Percentiles rank a stretch among this genome's conserved stretches.
phyloP scores from a whole-genome alignment of 2,797 vertebrate genomes.

The Eurystomus glaucurus region DNA sequence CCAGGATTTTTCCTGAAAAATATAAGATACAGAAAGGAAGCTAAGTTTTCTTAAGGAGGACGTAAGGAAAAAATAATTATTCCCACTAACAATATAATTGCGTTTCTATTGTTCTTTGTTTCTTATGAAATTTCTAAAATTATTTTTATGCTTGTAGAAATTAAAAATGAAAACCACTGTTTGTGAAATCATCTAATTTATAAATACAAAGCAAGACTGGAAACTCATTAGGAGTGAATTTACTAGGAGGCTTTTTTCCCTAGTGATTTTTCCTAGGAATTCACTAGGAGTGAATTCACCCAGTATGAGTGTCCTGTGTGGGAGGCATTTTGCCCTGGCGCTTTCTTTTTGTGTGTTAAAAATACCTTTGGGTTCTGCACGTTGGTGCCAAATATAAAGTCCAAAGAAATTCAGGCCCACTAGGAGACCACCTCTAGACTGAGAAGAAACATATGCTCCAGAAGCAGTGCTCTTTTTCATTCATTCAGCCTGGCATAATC shows the following conservation, averaged over 20 bases:
- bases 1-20: not conserved
- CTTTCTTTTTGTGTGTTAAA: slow-evolving; percentile 2
- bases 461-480: slow-evolving; percentile 41
- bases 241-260: too few species aligned
- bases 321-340: not conserved
- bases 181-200: not conserved
- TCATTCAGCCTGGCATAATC: slow-evolving; percentile 55
- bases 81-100: not conserved
- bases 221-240: not conserved
- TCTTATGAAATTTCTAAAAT: not conserved
- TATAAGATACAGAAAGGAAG: not conserved
- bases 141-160: not conserved
- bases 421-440: slow-evolving; percentile 53
- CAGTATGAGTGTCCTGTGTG: not conserved
- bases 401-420: slow-evolving; percentile 49
- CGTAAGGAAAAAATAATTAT: not conserved
- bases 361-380: not conserved
- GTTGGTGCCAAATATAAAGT: not conserved
- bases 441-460: slow-evolving; percentile 63
- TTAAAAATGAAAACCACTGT: not conserved
- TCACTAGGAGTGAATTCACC: not conserved
- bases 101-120: not conserved
- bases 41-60: not conserved
- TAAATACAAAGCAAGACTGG: not conserved
- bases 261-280: too few species aligned